phyloP scores from a whole-genome alignment of 2,888 invertebrate species.

The Andrena dorsata region DNA sequence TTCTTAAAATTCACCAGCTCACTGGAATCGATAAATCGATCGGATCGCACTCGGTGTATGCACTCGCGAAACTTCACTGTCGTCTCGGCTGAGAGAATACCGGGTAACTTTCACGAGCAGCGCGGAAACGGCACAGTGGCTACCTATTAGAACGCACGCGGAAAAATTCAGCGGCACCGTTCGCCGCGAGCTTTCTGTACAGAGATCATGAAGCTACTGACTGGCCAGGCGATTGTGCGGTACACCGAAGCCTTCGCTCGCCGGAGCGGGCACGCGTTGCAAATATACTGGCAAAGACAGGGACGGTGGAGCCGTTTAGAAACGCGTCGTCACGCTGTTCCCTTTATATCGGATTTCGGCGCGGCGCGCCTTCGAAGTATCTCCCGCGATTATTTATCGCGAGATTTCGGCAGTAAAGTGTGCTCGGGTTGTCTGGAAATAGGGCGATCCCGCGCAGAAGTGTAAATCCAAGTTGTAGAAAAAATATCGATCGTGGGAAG shows the following conservation, averaged over 20 bases:
- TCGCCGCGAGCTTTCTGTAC: conserved; percentile 13
- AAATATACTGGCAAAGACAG: conserved; percentile 13
- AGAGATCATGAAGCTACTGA: conserved; percentile 57
- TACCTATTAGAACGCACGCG: not conserved
- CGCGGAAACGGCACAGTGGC: not conserved
- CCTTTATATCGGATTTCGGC: not conserved
- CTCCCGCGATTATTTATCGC: not conserved
- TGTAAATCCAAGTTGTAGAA: too few species aligned
- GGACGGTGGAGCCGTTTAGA: not conserved
- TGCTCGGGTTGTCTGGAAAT: too few species aligned
- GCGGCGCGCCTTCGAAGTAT: not conserved
- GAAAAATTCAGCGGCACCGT: not conserved
- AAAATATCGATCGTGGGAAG: too few species aligned
- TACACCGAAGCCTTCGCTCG: not conserved
- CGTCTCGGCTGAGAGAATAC: too few species aligned
- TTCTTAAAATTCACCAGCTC: not conserved
- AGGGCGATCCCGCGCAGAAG: too few species aligned
- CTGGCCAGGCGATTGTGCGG: conserved; percentile 35
- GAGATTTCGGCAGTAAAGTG: too few species aligned
- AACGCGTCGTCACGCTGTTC: conserved; percentile 11
- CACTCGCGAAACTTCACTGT: too few species aligned
- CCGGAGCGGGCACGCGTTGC: conserved; percentile 14
- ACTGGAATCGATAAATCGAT: not conserved
- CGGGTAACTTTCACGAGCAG: not conserved
- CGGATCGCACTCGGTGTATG: not conserved